Evolutionary conservation across 2,797 vertebrate genomes (phyloP).

Genomic region (Coluber constrictor): DNA sequence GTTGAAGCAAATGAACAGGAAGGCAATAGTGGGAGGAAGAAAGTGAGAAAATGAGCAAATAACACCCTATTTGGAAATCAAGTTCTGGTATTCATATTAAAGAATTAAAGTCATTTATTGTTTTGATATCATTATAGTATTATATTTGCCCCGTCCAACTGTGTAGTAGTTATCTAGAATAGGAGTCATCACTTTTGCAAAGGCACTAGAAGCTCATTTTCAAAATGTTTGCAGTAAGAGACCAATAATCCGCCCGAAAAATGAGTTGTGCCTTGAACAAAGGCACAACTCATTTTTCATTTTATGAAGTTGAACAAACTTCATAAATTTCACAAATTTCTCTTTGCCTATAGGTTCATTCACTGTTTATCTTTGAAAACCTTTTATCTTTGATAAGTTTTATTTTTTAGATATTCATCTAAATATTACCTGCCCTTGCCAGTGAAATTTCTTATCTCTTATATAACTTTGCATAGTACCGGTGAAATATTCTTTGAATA

Average conservation of each 20-base stretch:
- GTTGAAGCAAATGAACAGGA: background rate
- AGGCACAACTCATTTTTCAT: too few species aligned
- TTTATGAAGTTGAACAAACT: too few species aligned
- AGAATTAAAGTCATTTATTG: background rate
- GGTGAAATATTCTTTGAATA: background rate
- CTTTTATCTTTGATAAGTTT: background rate
- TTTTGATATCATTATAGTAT: background rate
- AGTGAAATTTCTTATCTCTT: background rate
- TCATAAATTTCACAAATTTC: background rate
- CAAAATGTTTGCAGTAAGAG: background rate
- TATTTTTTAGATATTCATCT: background rate
- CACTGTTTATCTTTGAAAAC: background rate
- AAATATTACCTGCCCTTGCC: background rate
- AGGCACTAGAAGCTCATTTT: background rate
- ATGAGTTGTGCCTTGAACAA: background rate
- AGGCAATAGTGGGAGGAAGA: background rate
- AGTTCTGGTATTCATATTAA: background rate
- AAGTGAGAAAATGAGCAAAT: background rate
- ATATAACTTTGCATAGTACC: background rate
- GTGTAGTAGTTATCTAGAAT: background rate
- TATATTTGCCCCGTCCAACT: background rate
- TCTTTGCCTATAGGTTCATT: background rate
- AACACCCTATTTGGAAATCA: background rate
- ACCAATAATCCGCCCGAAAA: background rate
- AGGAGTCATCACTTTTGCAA: background rate